Base-by-base conservation (phyloP, 2,113 vertebrate species). In the Coptodon bakossiorum region DNA sequence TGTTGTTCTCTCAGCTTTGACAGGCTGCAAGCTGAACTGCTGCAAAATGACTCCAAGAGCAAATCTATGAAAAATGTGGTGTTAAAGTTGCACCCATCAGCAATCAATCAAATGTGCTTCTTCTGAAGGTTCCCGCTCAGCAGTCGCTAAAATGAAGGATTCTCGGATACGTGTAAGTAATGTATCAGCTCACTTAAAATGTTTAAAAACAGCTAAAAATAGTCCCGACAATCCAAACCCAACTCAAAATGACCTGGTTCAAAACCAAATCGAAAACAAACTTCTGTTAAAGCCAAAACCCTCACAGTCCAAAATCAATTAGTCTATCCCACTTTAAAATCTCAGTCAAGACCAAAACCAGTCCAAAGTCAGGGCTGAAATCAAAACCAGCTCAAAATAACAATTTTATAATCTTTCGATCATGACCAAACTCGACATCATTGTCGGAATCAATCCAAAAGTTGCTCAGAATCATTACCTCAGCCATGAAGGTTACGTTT, bases 1-100 rank as follows among this genome's bases (percentile, higher is more conserved):
- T 84, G 88, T 88, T 82, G 61, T 78, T 79, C 76, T 88, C 80
- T 88, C 90, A 88, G 91, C 81, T 91, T 56, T 82, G n/a, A 56
- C 82, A 40, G 90, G 80, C 81, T 68, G 79, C 34, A 12, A 78
- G 73, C 84, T 24, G 80, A 85, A 73, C 36, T 48, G 6, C 82
- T 29, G 81, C 54, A 66, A 24, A 31, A 82, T 52, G 57, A 66
- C 78, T 87, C 38, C 53, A 54, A 80, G 61, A 80, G 56, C 34
- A 54, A 53, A 68, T n/a, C 56, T 48, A 84, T 43, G 54, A 24
- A 54, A 8, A 76, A 83, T 36, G 27, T 34, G 6, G 45, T 59
- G 38, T 66, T 68, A 45, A 80, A 85, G 56, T 12, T 27, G 54
- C 48, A 53, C 6, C 11, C 22, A 68, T 11, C 50, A 40, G 19